Evolutionary conservation across 2,888 invertebrate genomes (phyloP).

Genomic region (Meloe dianella): DNA sequence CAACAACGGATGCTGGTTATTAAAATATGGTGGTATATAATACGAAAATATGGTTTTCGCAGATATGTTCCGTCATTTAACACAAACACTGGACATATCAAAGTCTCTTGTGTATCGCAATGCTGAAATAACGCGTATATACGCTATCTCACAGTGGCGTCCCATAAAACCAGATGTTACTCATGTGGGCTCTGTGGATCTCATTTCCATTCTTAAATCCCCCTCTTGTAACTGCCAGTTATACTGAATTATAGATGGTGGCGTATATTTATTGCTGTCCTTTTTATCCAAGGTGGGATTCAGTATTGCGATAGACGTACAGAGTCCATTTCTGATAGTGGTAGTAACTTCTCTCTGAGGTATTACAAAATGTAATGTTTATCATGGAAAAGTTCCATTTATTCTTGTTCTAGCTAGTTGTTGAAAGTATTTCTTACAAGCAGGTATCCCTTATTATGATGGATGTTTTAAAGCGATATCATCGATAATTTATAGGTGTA

Average conservation of each 20-base stretch:
- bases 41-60: slow-evolving; percentile 36
- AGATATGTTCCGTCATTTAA: slow-evolving; percentile 42
- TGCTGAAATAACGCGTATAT: slow-evolving; percentile 57
- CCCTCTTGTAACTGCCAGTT: slow-evolving; percentile 47
- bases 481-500: background rate
- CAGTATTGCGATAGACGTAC: slow-evolving; percentile 45
- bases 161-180: slow-evolving; percentile 56
- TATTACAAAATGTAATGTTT: slow-evolving; percentile 39
- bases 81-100: slow-evolving; percentile 46
- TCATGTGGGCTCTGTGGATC: slow-evolving; percentile 52
- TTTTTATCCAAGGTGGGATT: slow-evolving; percentile 49
- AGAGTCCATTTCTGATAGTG: slow-evolving; percentile 27
- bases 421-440: slow-evolving; percentile 12
- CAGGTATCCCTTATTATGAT: too few relatives aligned
- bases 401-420: slow-evolving; percentile 28
- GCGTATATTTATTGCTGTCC: slow-evolving; percentile 52
- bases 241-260: slow-evolving; percentile 55
- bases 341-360: slow-evolving; percentile 40
- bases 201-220: slow-evolving; percentile 51
- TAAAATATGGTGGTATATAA: slow-evolving; percentile 48
- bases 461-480: too few relatives aligned
- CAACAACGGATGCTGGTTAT: slow-evolving; percentile 29
- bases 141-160: slow-evolving; percentile 53
- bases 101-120: slow-evolving; percentile 51
- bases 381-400: slow-evolving; percentile 28